Evolutionary conservation across 2,113 vertebrate species (phyloP).

Genomic region (Oreotrochilus melanogaster): DNA sequence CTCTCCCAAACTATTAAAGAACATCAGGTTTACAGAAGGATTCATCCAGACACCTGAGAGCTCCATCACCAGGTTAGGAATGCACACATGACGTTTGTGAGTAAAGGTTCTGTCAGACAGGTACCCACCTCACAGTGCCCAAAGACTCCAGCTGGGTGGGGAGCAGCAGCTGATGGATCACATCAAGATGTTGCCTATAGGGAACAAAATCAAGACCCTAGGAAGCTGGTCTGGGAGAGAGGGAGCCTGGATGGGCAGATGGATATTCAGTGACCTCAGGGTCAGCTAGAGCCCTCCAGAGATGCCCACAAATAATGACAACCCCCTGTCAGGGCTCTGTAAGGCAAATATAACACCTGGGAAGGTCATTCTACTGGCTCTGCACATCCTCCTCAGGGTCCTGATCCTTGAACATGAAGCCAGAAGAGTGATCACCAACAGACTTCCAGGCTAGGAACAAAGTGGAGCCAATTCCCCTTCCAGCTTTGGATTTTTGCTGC

Average conservation of each 20-base stretch:
- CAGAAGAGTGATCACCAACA: not conserved
- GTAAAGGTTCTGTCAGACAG: not conserved
- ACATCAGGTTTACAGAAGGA: not conserved
- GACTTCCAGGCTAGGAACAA: not conserved
- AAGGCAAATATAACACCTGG: not conserved
- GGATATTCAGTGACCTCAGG: not conserved
- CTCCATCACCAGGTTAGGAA: not conserved
- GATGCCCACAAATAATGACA: not conserved
- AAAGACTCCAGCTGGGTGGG: not conserved
- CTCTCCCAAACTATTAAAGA: not conserved
- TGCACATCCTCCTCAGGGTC: not conserved
- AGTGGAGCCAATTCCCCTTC: not conserved
- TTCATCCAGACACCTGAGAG: not conserved
- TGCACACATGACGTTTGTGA: fast-evolving
- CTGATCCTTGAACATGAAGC: not conserved
- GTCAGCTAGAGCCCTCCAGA: not conserved
- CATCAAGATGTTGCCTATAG: not conserved
- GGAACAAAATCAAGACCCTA: not conserved
- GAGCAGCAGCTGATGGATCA: not conserved
- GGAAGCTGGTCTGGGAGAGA: not conserved
- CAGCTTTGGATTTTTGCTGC: not conserved
- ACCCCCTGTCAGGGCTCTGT: not conserved
- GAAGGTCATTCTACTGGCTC: not conserved
- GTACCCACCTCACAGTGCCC: not conserved
- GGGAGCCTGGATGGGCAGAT: fast-evolving